Evolutionary conservation across 2,888 invertebrate genomes (phyloP).

Genomic region (Agrotis clavis): DNA sequence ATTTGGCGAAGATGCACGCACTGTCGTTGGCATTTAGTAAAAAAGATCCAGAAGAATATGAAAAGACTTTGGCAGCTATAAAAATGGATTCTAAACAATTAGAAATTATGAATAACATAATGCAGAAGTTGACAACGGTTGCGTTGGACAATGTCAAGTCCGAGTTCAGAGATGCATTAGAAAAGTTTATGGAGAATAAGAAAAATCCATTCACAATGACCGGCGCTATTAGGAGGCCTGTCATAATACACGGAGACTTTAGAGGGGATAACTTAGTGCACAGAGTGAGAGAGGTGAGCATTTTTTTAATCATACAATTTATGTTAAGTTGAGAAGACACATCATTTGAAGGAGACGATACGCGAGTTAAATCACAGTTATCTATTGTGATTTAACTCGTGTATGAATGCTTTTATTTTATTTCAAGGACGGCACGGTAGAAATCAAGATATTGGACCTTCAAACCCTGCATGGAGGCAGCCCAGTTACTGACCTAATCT

Average conservation of each 20-base stretch:
- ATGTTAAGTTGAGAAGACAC: no score
- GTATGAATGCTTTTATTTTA: not conserved
- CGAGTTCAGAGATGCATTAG: not conserved
- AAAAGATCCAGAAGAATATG: no score
- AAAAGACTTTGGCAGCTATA: not conserved
- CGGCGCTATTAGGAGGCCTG: conserved; percentile 1
- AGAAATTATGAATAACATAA: not conserved
- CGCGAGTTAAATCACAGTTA: no score
- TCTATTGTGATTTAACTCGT: no score
- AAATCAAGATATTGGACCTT: conserved; percentile 78
- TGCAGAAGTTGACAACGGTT: no score
- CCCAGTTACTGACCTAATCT: conserved; percentile 76
- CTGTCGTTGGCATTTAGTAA: no score
- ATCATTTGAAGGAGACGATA: no score
- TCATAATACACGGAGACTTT: conserved; percentile 17
- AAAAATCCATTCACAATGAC: not conserved
- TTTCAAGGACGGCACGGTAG: conserved; percentile 55
- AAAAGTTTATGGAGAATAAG: conserved; percentile 1
- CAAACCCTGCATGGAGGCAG: conserved; percentile 77
- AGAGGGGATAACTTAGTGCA: conserved; percentile 30
- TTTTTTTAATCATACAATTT: no score
- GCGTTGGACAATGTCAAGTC: not conserved
- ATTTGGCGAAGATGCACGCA: no score
- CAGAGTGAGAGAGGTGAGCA: conserved; percentile 22
- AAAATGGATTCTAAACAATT: not conserved